A percentile compares a stretch with the other conserved stretches of the same genome.
Conservation (phyloP, 1,140 invertebrate species). For the Dreissena rostriformis region DNA sequence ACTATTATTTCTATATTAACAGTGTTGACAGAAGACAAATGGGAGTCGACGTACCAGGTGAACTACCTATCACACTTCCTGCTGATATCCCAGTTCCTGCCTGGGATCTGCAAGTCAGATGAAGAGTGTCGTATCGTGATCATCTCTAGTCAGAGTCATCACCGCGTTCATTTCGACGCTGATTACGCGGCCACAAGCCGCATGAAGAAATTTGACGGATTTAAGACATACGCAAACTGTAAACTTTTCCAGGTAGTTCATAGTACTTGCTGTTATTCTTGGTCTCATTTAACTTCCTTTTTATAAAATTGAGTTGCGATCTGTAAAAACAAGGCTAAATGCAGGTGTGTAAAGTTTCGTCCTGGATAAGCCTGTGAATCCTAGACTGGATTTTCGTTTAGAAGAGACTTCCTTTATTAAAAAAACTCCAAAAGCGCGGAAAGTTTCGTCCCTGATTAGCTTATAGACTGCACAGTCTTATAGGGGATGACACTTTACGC, state of each 20-base stretch:
- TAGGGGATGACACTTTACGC: no score
- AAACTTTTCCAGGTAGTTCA: constrained; percentile 49
- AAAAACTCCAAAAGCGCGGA: no score
- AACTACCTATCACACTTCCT: constrained; percentile 47
- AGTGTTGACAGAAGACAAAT: constrained; percentile 45
- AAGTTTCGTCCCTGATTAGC: no score
- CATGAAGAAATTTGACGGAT: constrained; percentile 51
- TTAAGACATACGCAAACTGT: constrained; percentile 41
- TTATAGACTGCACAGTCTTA: no score
- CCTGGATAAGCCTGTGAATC: no score
- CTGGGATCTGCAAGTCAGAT: constrained; percentile 17
- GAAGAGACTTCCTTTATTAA: no score
- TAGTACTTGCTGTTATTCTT: no score
- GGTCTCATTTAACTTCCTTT: not conserved
- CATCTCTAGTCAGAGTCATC: constrained; percentile 35
- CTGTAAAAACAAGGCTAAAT: no score
- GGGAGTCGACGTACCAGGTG: constrained; percentile 46
- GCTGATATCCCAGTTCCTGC: constrained; percentile 38
- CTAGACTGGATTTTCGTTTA: no score
- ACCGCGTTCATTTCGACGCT: constrained; percentile 28
- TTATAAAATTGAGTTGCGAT: no score
- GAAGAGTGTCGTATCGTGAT: constrained; percentile 53
- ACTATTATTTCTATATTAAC: not conserved
- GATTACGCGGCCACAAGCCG: constrained; percentile 25
- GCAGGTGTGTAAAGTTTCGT: no score